A percentile compares a stretch with the other conserved stretches of the same genome.
phyloP scores from a whole-genome alignment of 2,888 invertebrate species.

The Drosophila heteroneura region DNA sequence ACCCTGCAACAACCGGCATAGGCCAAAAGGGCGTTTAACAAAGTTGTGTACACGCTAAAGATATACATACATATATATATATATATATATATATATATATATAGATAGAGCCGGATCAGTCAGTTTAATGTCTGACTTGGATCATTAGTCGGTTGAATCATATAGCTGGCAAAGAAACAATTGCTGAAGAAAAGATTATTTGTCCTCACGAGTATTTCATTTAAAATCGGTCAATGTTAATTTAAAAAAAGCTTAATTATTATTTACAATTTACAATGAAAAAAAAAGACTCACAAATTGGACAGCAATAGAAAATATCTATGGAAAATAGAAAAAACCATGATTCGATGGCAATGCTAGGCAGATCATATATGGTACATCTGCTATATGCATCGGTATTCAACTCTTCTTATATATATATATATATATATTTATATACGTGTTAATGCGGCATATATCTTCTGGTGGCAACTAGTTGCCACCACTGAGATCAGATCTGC shows the following conservation, averaged over 20 bases:
- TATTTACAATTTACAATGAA: neutral
- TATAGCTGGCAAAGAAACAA: neutral
- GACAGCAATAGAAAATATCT: neutral
- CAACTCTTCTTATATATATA: neutral
- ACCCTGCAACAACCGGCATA: slow-evolving; percentile 3
- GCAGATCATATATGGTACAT: neutral
- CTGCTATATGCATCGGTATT: neutral
- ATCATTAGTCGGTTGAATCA: neutral
- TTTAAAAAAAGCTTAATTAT: neutral
- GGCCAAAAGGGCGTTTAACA: neutral
- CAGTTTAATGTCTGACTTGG: neutral
- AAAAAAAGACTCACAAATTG: neutral
- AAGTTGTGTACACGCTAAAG: neutral
- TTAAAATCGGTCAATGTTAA: neutral
- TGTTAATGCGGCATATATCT: slow-evolving; percentile 11
- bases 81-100: too few species aligned
- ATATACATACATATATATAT: neutral
- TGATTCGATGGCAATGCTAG: neutral
- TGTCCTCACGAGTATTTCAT: neutral
- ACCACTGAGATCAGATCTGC: neutral
- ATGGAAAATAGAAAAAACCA: neutral
- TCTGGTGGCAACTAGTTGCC: slow-evolving; percentile 18
- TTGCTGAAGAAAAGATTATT: neutral
- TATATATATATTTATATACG: neutral
- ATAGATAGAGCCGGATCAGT: too few species aligned